Percentiles rank a stretch among this genome's conserved stretches.
Conservation (phyloP, 2,113 vertebrate genomes). For the Psilopogon haemacephalus region DNA sequence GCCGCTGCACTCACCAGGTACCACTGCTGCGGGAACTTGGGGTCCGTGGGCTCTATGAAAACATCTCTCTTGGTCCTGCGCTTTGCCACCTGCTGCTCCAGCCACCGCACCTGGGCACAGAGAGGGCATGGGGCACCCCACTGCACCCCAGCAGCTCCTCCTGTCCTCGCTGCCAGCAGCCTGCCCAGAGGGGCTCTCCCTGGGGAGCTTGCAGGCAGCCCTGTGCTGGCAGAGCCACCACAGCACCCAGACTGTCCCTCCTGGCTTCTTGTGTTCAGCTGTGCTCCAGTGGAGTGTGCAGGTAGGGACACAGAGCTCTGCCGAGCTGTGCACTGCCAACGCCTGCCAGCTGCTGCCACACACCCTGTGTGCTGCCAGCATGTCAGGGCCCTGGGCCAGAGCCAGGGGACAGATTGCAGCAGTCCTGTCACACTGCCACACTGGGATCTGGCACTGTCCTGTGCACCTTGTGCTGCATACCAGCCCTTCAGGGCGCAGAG, state of each 20-base stretch:
- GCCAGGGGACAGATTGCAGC: background rate
- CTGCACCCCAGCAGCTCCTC: rapidly evolving
- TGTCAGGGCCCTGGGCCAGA: background rate
- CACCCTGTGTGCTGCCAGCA: rapidly evolving
- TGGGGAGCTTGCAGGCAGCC: background rate
- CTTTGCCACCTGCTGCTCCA: constrained; percentile 92
- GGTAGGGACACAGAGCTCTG: background rate
- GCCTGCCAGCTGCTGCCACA: background rate
- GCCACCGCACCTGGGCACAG: constrained; percentile 85
- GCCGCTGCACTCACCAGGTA: constrained; percentile 86
- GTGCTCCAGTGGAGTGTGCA: background rate
- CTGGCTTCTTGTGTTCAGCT: background rate
- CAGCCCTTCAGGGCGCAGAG: background rate
- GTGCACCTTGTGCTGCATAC: rapidly evolving
- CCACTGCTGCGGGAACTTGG: constrained; percentile 94
- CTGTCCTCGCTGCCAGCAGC: background rate
- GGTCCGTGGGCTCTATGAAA: constrained; percentile 85
- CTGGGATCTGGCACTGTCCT: background rate
- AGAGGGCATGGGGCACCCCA: rapidly evolving
- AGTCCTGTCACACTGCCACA: rapidly evolving
- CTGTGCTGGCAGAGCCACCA: background rate
- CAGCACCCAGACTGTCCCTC: rapidly evolving
- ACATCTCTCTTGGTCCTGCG: constrained; percentile 87
- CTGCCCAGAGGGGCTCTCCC: background rate
- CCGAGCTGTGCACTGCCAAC: rapidly evolving